phyloP scores from a whole-genome alignment of 2,797 vertebrate genomes.

The Eutrigla gurnardus region DNA sequence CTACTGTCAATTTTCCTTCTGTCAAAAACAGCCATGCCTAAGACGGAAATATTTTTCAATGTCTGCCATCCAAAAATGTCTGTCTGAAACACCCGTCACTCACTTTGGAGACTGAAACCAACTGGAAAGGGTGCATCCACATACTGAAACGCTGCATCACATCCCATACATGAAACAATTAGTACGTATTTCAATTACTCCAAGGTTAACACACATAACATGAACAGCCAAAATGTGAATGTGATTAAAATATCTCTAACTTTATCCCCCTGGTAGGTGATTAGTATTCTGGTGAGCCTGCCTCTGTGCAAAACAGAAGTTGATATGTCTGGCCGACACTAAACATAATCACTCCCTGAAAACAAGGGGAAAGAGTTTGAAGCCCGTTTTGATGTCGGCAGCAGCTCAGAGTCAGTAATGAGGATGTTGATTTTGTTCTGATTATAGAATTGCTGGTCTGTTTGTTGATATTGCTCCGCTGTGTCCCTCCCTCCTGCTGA shows the following conservation, averaged over 20 bases:
- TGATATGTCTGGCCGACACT: conserved; percentile 61
- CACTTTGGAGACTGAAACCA: conserved; percentile 2
- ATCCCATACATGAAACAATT: conserved; percentile 20
- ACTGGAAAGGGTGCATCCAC: neutral
- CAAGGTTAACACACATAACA: conserved; percentile 35
- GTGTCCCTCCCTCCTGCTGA: conserved; percentile 71
- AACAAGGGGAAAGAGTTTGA: conserved; percentile 68
- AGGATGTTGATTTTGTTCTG: conserved; percentile 81
- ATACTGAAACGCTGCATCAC: neutral
- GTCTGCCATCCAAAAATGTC: neutral
- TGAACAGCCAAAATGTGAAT: conserved; percentile 40
- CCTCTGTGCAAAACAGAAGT: conserved; percentile 38
- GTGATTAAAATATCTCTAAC: conserved; percentile 56
- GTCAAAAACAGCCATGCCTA: neutral
- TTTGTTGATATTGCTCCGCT: conserved; percentile 75
- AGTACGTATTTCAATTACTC: conserved; percentile 24
- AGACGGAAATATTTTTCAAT: neutral
- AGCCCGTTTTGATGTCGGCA: conserved; percentile 68
- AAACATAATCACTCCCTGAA: conserved; percentile 71
- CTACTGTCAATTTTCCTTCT: neutral
- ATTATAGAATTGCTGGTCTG: conserved; percentile 76
- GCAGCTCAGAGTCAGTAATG: conserved; percentile 77
- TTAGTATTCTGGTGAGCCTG: conserved; percentile 57
- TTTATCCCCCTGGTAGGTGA: conserved; percentile 43
- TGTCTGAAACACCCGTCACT: conserved; percentile 6